phyloP scores from a whole-genome alignment of 2,888 invertebrate genomes.

The Dermolepida albohirtum region DNA sequence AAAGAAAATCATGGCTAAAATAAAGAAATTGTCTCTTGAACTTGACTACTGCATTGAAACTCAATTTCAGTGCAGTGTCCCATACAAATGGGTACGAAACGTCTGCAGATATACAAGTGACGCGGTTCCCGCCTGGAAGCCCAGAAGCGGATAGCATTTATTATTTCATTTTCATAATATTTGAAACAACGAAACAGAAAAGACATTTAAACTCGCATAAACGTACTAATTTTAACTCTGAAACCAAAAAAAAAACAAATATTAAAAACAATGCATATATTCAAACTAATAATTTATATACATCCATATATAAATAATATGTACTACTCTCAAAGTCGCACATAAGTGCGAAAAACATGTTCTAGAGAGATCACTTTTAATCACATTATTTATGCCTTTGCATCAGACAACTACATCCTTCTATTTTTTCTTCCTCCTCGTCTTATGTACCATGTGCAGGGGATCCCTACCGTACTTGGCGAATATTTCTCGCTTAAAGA shows the following conservation, averaged over 20 bases:
- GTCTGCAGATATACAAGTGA: too few species aligned
- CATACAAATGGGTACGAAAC: too few species aligned
- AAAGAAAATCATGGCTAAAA: neutral
- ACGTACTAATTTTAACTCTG: too few species aligned
- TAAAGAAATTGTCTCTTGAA: too few species aligned
- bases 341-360: slow-evolving; percentile 4
- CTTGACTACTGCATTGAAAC: too few species aligned
- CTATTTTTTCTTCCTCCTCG: neutral
- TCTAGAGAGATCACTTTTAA: slow-evolving; percentile 1
- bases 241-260: too few species aligned
- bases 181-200: too few species aligned
- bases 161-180: too few species aligned
- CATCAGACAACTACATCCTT: neutral
- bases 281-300: slow-evolving; percentile 6
- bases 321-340: neutral
- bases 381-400: slow-evolving; percentile 13
- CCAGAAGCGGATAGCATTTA: too few species aligned
- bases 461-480: slow-evolving; percentile 80
- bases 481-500: slow-evolving; percentile 85
- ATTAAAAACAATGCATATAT: slow-evolving; percentile 5
- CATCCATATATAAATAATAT: neutral
- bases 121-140: too few species aligned
- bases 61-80: too few species aligned
- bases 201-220: too few species aligned
- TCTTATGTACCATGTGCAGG: slow-evolving; percentile 65